Conservation (phyloP, 2,113 vertebrate genomes). For the Bucco capensis region DNA sequence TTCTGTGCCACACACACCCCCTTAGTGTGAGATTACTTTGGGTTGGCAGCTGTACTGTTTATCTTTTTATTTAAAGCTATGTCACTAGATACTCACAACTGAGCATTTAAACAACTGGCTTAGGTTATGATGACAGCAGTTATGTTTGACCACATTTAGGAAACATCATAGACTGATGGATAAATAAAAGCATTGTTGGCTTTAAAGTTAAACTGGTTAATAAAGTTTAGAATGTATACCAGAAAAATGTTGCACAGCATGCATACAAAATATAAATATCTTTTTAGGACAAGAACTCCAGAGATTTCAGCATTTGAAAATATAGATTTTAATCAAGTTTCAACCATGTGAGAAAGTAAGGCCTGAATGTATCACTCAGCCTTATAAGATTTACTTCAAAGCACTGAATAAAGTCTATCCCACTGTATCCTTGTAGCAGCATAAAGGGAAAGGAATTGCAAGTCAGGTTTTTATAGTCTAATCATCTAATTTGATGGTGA, state of each 20-base stretch:
- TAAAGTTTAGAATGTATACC: not conserved
- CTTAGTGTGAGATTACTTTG: slow-evolving; percentile 66
- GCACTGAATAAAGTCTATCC: not conserved
- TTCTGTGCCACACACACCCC: slow-evolving; percentile 67
- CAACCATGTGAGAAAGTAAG: not conserved
- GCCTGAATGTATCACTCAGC: not conserved
- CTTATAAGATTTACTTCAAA: not conserved
- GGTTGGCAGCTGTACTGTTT: slow-evolving; percentile 71
- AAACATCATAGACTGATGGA: not conserved
- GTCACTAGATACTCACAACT: slow-evolving; percentile 60
- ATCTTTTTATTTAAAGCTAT: slow-evolving; percentile 72
- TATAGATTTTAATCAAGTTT: not conserved
- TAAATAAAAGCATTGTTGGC: not conserved
- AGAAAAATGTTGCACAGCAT: not conserved
- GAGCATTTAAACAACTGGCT: slow-evolving; percentile 59
- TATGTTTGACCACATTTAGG: not conserved
- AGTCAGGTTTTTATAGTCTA: not conserved
- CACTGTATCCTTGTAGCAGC: not conserved
- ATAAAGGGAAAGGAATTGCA: not conserved
- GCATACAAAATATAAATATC: not conserved
- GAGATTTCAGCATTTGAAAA: not conserved
- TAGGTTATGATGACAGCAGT: not conserved
- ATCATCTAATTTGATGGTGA: not conserved
- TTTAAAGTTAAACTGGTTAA: not conserved
- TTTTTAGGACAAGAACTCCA: not conserved